Evolutionary conservation across 2,797 vertebrate species (phyloP).

Genomic region (Thaleichthys pacificus): DNA sequence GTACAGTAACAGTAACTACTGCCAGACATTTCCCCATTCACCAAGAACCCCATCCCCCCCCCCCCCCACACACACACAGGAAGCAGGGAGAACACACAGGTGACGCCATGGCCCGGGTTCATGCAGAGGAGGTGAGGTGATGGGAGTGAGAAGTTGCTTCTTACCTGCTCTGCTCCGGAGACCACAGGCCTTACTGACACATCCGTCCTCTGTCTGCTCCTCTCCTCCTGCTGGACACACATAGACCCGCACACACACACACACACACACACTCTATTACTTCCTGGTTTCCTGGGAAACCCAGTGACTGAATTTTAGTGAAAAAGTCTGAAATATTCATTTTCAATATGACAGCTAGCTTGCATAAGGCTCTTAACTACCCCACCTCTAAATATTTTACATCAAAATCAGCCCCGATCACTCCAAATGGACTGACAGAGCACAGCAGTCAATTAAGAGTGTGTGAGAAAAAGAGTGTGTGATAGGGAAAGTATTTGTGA

Average conservation of each 20-base stretch:
- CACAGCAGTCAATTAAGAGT: background rate
- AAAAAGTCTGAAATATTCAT: constrained; percentile 27
- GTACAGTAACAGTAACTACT: background rate
- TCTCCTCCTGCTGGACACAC: constrained; percentile 54
- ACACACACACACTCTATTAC: constrained; percentile 9
- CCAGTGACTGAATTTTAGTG: background rate
- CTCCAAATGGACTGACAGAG: constrained; percentile 4
- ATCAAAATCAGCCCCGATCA: constrained; percentile 9
- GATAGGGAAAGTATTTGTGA: background rate
- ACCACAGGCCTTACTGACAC: constrained; percentile 59
- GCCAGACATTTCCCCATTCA: background rate
- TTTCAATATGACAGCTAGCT: constrained; percentile 8
- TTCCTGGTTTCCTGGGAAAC: background rate
- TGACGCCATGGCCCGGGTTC: background rate
- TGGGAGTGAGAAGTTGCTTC: background rate
- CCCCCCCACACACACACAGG: background rate
- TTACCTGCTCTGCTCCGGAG: constrained; percentile 68
- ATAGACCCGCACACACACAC: background rate
- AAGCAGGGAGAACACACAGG: background rate
- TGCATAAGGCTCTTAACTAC: constrained; percentile 10
- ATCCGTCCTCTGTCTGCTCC: constrained; percentile 54
- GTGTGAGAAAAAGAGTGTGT: background rate
- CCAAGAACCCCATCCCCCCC: background rate
- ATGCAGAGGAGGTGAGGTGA: background rate
- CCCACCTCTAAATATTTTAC: constrained; percentile 23